A percentile compares a stretch with the other conserved stretches of the same genome.
phyloP scores from a whole-genome alignment of 37 sponge, comb jelly and placozoan species.

The Geodia barretti region DNA sequence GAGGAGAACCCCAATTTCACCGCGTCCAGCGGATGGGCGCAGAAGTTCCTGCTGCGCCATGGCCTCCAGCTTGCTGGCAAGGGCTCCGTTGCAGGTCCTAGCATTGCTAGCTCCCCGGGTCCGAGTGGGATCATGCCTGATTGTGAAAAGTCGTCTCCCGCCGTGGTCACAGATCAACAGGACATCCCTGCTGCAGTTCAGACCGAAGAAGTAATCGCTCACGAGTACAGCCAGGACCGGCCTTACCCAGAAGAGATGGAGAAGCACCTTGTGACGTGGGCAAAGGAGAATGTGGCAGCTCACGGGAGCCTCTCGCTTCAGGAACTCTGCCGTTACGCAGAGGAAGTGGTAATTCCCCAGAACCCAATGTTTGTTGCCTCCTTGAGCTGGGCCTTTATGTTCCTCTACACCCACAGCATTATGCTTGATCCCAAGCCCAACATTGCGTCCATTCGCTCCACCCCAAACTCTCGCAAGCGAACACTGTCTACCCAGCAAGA shows the following conservation, averaged over 20 bases:
- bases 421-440: constrained; percentile 76
- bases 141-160: not conserved
- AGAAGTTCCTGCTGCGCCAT: constrained; percentile 72
- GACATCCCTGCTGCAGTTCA: constrained; percentile 53
- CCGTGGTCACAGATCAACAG: constrained; percentile 30
- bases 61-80: constrained; percentile 47
- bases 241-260: constrained; percentile 43
- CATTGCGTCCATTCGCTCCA: not conserved
- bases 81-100: not conserved
- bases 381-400: constrained; percentile 74
- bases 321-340: constrained; percentile 38
- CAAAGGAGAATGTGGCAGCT: constrained; percentile 32
- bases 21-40: constrained; percentile 77
- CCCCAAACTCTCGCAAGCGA: constrained; percentile 13
- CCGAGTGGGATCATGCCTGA: not conserved
- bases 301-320: constrained; percentile 50
- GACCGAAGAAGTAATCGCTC: constrained; percentile 60
- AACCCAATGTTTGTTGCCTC: constrained; percentile 61
- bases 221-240: constrained; percentile 37
- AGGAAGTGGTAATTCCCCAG: constrained; percentile 30
- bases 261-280: constrained; percentile 53
- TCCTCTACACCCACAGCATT: constrained; percentile 53
- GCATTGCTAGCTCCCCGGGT: not conserved
- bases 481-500: not conserved
- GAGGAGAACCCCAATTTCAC: constrained; percentile 70